Conservation (phyloP, 2,888 invertebrate species). For the Drosophila meridionalis region DNA sequence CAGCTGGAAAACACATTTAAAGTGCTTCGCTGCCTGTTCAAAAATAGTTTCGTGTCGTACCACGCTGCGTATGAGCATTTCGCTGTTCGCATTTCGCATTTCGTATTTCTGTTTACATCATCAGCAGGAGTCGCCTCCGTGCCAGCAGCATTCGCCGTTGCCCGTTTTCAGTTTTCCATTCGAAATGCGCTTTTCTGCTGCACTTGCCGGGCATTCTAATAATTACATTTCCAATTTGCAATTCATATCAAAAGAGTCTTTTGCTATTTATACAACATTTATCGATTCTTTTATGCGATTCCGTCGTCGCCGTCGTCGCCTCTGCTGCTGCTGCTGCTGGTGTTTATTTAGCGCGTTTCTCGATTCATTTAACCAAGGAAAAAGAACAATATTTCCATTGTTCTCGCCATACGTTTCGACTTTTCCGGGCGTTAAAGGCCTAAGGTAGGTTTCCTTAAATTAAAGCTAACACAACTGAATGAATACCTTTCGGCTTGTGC, state of each 20-base stretch:
- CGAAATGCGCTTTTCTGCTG: slow-evolving; percentile 38
- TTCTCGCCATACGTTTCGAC: slow-evolving; percentile 1
- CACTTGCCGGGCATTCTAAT: slow-evolving; percentile 50
- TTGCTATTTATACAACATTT: slow-evolving; percentile 67
- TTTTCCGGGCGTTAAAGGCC: not conserved
- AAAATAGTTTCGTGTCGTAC: slow-evolving; percentile 39
- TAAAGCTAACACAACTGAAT: not conserved
- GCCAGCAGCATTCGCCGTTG: slow-evolving; percentile 52
- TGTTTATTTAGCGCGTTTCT: slow-evolving; percentile 60
- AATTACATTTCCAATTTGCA: slow-evolving; percentile 71
- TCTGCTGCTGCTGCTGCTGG: slow-evolving; percentile 25
- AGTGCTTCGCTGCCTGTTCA: slow-evolving; percentile 10
- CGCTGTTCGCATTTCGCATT: slow-evolving; percentile 17
- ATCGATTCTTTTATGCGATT: slow-evolving; percentile 67
- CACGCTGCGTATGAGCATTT: slow-evolving; percentile 58
- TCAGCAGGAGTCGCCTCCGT: slow-evolving; percentile 31
- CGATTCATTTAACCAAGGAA: slow-evolving; percentile 32
- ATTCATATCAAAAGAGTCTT: slow-evolving; percentile 68
- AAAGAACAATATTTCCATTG: slow-evolving; percentile 10
- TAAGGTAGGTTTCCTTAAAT: not conserved
- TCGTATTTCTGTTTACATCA: slow-evolving; percentile 57
- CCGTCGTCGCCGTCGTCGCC: slow-evolving; percentile 24
- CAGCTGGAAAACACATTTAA: slow-evolving; percentile 12
- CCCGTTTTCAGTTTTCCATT: slow-evolving; percentile 46
- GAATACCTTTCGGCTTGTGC: not conserved